phyloP scores from a whole-genome alignment of 2,113 vertebrate genomes.

The Ariopsis seemanni region DNA sequence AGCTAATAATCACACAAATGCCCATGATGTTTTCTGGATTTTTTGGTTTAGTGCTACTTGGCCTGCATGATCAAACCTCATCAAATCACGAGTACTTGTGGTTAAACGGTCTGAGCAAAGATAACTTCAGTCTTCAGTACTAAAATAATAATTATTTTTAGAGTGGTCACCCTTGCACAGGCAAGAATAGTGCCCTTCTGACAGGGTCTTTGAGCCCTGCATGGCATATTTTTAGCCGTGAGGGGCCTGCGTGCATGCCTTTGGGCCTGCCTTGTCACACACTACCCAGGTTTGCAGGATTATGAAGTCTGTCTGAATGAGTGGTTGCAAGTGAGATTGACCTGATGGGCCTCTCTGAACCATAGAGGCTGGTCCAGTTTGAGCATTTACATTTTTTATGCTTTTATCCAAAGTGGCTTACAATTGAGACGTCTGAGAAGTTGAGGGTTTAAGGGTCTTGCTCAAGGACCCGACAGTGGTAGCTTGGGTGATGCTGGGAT shows the following conservation, averaged over 20 bases:
- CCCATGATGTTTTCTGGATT: background rate
- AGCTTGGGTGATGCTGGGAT: background rate
- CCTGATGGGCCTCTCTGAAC: background rate
- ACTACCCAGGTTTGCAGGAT: slow-evolving; percentile 36
- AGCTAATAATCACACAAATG: background rate
- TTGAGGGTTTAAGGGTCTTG: background rate
- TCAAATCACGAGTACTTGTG: background rate
- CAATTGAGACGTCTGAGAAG: background rate
- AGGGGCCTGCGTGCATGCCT: slow-evolving; percentile 35
- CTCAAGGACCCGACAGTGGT: background rate
- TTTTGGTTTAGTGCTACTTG: background rate
- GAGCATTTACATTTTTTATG: background rate
- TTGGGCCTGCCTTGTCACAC: slow-evolving; percentile 4
- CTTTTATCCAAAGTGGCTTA: background rate
- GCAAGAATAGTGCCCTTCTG: slow-evolving; percentile 46
- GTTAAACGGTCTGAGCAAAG: background rate
- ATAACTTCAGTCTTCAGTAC: slow-evolving; percentile 30
- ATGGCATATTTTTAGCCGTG: slow-evolving; percentile 52
- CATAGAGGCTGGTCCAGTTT: background rate
- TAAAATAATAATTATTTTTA: slow-evolving; percentile 55
- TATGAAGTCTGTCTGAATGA: slow-evolving; percentile 26
- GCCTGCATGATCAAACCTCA: background rate
- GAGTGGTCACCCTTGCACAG: slow-evolving; percentile 40
- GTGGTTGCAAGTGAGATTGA: background rate
- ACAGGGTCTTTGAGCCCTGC: slow-evolving; percentile 30